A percentile compares a stretch with the other conserved stretches of the same genome.
These are phyloP conservation scores for Channallabes apus DNA, from an alignment of 2,797 vertebrate genomes.

Conservation along the genomic window DNA sequence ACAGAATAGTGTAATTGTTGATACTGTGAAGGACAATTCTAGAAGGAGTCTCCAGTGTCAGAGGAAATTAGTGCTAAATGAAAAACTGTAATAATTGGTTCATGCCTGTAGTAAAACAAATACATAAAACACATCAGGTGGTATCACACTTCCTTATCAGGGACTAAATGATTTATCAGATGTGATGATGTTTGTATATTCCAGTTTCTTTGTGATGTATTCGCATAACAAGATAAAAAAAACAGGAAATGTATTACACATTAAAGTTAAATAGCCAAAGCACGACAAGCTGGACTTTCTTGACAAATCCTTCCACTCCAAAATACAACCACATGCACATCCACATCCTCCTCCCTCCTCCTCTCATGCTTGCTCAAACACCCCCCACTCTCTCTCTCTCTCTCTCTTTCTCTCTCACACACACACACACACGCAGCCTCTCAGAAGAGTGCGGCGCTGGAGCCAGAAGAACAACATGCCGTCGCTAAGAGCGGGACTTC, in stretches of 20 bases:
- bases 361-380: constrained; percentile 12
- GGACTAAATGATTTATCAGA: not conserved
- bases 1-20: not conserved
- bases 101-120: not conserved
- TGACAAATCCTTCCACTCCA: constrained; percentile 7
- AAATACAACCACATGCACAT: constrained; percentile 10
- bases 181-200: not conserved
- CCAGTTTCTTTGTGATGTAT: not conserved
- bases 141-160: not conserved
- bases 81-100: not conserved
- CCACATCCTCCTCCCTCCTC: constrained; percentile 20
- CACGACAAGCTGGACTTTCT: constrained; percentile 47
- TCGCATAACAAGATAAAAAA: too few relatives aligned
- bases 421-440: constrained; percentile 56
- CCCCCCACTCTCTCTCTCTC: constrained; percentile 46
- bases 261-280: constrained; percentile 26
- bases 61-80: not conserved
- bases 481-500: constrained; percentile 37
- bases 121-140: not conserved
- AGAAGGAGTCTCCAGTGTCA: not conserved
- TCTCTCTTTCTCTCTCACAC: constrained; percentile 42
- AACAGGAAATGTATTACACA: not conserved
- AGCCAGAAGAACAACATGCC: constrained; percentile 69
- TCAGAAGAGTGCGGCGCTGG: constrained; percentile 58
- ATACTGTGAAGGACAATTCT: not conserved